phyloP scores from a whole-genome alignment of 2,113 vertebrate genomes.

The Gnathonemus echidnorhynchus region DNA sequence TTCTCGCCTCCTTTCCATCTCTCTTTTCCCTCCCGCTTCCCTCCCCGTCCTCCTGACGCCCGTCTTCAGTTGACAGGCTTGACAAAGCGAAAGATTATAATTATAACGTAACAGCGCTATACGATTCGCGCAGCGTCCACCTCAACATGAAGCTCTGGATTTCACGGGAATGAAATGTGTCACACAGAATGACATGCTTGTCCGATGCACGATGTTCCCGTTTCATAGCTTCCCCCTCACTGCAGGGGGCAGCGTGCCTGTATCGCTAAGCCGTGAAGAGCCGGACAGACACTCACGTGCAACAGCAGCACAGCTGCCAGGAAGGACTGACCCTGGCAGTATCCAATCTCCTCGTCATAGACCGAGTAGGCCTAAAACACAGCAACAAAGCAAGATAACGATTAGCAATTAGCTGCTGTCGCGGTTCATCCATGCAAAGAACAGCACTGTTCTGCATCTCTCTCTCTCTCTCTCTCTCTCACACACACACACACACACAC shows the following conservation, averaged over 20 bases:
- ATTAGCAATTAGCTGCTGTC: background rate
- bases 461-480: background rate
- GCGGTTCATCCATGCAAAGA: background rate
- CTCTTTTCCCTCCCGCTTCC: background rate
- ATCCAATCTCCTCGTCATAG: slow-evolving; percentile 95
- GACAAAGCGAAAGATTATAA: background rate
- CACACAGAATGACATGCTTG: background rate
- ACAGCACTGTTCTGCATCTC: background rate
- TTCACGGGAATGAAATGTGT: slow-evolving; percentile 1
- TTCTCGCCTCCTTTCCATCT: background rate
- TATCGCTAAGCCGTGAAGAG: background rate
- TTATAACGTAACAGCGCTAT: background rate
- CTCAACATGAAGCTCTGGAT: background rate
- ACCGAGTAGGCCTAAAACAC: slow-evolving; percentile 86
- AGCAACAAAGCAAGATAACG: slow-evolving; percentile 12
- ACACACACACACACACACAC: no score
- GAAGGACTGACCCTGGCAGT: slow-evolving; percentile 97
- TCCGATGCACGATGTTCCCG: background rate
- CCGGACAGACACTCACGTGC: slow-evolving; percentile 76
- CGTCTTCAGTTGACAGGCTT: background rate
- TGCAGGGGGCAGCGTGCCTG: background rate
- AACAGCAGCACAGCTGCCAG: slow-evolving; percentile 90
- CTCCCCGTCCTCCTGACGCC: background rate
- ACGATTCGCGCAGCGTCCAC: background rate
- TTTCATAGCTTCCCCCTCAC: background rate